Evolutionary conservation across 2,888 invertebrate genomes (phyloP).

Genomic region (Diabrotica balteata): DNA sequence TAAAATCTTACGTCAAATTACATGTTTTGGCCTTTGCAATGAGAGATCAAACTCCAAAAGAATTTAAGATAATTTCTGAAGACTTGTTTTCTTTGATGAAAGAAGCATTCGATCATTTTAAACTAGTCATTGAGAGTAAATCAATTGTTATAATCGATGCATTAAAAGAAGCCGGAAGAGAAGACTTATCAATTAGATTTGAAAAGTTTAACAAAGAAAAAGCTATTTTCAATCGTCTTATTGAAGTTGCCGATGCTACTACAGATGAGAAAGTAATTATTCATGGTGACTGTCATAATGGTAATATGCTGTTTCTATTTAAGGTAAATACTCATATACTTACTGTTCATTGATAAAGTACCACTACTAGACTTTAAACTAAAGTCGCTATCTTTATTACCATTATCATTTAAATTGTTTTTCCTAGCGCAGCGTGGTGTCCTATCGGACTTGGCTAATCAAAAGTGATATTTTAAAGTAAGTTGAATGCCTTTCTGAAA

Average conservation of each 20-base stretch:
- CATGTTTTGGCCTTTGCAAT: too few species aligned
- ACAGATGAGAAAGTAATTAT: constrained; percentile 37
- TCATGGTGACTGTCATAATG: constrained; percentile 51
- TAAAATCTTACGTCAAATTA: too few species aligned
- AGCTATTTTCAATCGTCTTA: constrained; percentile 11
- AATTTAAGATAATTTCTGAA: neutral
- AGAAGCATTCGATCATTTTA: neutral
- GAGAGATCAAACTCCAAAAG: too few species aligned
- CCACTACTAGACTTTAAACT: too few species aligned
- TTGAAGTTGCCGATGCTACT: constrained; percentile 28
- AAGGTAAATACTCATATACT: constrained; percentile 21
- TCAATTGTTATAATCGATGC: neutral
- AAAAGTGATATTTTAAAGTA: too few species aligned
- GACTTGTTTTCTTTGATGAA: neutral
- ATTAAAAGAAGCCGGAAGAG: constrained; percentile 13
- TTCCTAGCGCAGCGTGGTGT: too few species aligned
- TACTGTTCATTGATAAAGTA: too few species aligned
- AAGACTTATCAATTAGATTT: constrained; percentile 6
- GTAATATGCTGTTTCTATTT: constrained; percentile 49
- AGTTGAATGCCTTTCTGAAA: too few species aligned
- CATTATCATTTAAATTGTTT: too few species aligned
- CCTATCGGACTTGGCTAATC: too few species aligned
- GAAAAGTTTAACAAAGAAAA: constrained; percentile 8
- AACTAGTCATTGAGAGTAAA: neutral
- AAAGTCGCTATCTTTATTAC: too few species aligned